A percentile compares a stretch with the other conserved stretches of the same genome.
These are phyloP conservation scores for Drosophila mettleri DNA, from an alignment of 2,888 invertebrate species.

Conservation along the genomic window DNA sequence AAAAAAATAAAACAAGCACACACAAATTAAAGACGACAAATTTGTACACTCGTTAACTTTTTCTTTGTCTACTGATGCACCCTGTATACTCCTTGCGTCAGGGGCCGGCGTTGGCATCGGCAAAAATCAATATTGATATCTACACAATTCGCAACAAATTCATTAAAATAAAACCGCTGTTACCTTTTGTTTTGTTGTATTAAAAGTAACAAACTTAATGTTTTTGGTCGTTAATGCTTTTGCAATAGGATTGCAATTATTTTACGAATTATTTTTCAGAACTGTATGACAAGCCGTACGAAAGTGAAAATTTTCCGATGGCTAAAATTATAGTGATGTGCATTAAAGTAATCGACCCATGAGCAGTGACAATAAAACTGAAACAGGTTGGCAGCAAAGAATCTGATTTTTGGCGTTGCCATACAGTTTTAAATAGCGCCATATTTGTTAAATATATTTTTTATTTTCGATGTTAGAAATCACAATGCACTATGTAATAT, in stretches of 20 bases:
- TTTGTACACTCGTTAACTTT: background rate
- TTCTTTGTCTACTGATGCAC: constrained; percentile 23
- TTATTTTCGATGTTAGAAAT: background rate
- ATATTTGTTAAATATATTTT: background rate
- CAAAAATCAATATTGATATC: constrained; percentile 45
- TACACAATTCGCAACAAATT: background rate
- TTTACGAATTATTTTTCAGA: constrained; percentile 16
- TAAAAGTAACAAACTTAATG: background rate
- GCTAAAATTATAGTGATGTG: constrained; percentile 23
- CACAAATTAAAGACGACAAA: background rate
- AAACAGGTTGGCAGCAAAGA: constrained; percentile 12
- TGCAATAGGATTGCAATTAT: constrained; percentile 15
- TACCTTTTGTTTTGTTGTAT: constrained; percentile 32
- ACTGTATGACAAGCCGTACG: constrained; percentile 7
- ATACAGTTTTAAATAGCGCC: background rate
- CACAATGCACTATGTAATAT: background rate
- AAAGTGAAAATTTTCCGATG: constrained; percentile 50
- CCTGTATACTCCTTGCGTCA: constrained; percentile 25
- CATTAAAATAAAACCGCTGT: background rate
- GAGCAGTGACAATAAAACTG: background rate
- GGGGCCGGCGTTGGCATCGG: constrained; percentile 36
- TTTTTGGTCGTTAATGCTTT: constrained; percentile 5
- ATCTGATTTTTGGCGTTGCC: background rate
- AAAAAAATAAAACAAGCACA: background rate
- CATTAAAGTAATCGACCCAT: constrained; percentile 17